Percentiles rank a stretch among this genome's conserved stretches.
These are phyloP conservation scores for Drosophila asahinai DNA, from an alignment of 1,140 invertebrate genomes.

Conservation along the genomic window DNA sequence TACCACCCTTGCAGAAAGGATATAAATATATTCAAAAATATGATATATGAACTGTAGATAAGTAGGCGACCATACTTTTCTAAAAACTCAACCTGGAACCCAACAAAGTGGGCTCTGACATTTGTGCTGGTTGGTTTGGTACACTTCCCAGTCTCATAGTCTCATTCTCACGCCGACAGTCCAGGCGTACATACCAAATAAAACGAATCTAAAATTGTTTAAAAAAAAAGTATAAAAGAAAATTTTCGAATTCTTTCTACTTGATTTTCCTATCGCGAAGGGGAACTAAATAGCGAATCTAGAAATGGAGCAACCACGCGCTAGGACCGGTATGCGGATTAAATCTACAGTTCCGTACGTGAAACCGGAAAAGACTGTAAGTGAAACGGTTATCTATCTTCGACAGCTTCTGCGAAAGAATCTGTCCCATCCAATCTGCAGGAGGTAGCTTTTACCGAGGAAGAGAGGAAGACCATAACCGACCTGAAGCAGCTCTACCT, in stretches of 20 bases:
- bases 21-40: no score
- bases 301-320: constrained; percentile 7
- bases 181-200: constrained; percentile 5
- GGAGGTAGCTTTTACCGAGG: constrained; percentile 84
- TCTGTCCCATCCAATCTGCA: neutral
- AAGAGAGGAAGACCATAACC: constrained; percentile 92
- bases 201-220: neutral
- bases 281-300: no score
- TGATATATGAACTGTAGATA: neutral
- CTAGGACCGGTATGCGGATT: neutral
- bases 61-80: neutral
- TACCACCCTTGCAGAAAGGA: no score
- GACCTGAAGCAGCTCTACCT: constrained; percentile 95
- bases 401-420: neutral
- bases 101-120: constrained; percentile 10
- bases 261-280: neutral
- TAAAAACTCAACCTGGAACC: neutral
- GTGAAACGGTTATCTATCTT: neutral
- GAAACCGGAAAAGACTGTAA: constrained; percentile 31
- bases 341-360: constrained; percentile 4
- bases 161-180: constrained; percentile 17
- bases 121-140: neutral
- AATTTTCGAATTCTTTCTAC: neutral
- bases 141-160: neutral
- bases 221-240: neutral